These are phyloP conservation scores for Sinocyclocheilus rhinocerous DNA, from an alignment of 2,113 vertebrate genomes.

Conservation along the genomic window DNA sequence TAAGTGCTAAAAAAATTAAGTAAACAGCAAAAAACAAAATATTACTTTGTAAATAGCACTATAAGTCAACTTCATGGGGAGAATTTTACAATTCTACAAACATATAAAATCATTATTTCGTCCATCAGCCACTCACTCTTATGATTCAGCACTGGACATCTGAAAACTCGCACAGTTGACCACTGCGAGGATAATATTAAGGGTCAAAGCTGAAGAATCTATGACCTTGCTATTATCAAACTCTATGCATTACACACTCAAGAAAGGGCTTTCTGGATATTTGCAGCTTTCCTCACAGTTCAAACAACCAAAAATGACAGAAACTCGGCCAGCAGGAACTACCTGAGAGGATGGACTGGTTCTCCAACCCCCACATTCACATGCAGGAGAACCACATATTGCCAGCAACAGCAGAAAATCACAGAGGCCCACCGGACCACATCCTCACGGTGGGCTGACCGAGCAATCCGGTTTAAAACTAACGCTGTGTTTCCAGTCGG, in stretches of 20 bases:
- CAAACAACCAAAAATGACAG: background rate
- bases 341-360: conserved; percentile 33
- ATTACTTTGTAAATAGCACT: background rate
- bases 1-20: too few species aligned
- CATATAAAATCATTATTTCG: background rate
- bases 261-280: background rate
- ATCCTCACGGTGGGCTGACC: conserved; percentile 75
- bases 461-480: conserved; percentile 56
- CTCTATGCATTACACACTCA: background rate
- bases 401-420: conserved; percentile 64
- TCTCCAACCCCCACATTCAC: background rate
- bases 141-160: background rate
- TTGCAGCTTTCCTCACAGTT: background rate
- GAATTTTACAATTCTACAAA: too few species aligned
- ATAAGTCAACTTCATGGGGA: background rate
- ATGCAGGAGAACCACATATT: conserved; percentile 55
- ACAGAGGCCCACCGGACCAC: conserved; percentile 65
- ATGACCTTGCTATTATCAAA: background rate
- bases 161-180: too few species aligned
- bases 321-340: conserved; percentile 4
- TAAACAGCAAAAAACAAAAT: too few species aligned
- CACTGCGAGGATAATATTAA: background rate
- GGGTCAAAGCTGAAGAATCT: background rate
- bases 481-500: background rate
- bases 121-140: background rate